Evolutionary conservation across 2,888 invertebrate genomes (phyloP).

Genomic region (Clostera curtula): DNA sequence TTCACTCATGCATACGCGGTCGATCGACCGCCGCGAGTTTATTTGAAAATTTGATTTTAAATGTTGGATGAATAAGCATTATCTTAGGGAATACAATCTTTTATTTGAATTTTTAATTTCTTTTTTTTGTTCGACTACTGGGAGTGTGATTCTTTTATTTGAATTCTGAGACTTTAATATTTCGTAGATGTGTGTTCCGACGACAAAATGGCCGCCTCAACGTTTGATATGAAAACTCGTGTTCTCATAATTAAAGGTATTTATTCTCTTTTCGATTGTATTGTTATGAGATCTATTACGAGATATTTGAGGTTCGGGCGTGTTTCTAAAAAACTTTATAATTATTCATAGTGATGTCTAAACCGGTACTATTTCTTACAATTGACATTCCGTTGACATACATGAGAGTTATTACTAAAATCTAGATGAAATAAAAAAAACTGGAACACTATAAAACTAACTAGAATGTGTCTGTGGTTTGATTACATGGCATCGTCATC

Average conservation of each 20-base stretch:
- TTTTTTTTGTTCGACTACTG: conserved; percentile 63
- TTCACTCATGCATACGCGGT: conserved; percentile 47
- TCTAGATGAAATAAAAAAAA: no score
- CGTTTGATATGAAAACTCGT: no score
- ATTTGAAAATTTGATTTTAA: conserved; percentile 75
- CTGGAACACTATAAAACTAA: no score
- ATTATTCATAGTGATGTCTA: no score
- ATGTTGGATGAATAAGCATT: conserved; percentile 75
- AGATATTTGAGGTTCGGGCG: no score
- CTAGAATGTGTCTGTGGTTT: no score
- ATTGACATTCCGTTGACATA: no score
- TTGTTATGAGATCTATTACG: conserved; percentile 17
- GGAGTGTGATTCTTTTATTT: conserved; percentile 50
- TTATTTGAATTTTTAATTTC: conserved; percentile 71
- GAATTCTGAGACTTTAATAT: conserved; percentile 50
- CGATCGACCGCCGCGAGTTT: conserved; percentile 65
- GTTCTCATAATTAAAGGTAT: conserved; percentile 29
- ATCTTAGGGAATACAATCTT: conserved; percentile 70
- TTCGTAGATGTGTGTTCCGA: conserved; percentile 54
- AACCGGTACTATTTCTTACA: no score
- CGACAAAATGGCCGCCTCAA: no score
- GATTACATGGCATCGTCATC: no score
- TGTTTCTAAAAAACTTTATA: no score
- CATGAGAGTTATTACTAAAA: no score
- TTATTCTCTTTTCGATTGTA: conserved; percentile 21